Percentiles rank a stretch among this genome's conserved stretches.
Conservation (phyloP, 1,140 invertebrate species). For the Platorchestia sp. region DNA sequence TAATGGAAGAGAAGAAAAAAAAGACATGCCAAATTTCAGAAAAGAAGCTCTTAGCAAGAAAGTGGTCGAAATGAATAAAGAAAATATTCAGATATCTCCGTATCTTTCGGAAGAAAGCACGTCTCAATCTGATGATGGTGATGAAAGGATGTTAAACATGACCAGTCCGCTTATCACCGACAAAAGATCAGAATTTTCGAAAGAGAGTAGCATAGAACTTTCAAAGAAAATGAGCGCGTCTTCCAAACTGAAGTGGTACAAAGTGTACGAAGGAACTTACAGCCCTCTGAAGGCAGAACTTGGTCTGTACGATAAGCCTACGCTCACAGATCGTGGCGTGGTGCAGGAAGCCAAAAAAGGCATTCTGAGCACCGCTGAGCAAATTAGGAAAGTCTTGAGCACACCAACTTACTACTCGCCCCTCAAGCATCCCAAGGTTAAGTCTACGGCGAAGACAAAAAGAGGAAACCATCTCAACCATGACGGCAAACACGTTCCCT, state of each 20-base stretch:
- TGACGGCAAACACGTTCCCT: conserved; percentile 7
- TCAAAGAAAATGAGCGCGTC: conserved; percentile 20
- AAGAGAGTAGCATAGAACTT: background rate
- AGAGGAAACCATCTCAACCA: background rate
- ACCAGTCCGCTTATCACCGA: background rate
- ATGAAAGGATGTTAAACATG: background rate
- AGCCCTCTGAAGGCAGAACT: conserved; percentile 39
- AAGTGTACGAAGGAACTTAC: conserved; percentile 41
- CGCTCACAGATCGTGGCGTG: background rate
- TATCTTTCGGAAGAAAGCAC: background rate
- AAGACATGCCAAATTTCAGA: background rate
- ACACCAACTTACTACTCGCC: background rate
- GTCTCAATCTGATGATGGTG: background rate
- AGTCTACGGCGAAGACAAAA: background rate
- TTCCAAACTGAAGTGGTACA: conserved; percentile 30
- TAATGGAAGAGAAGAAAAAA: background rate
- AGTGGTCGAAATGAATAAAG: background rate
- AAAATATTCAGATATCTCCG: background rate
- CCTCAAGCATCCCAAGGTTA: background rate
- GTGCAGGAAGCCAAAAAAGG: conserved; percentile 33
- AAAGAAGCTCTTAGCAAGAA: background rate
- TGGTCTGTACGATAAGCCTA: conserved; percentile 17
- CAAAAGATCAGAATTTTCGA: background rate
- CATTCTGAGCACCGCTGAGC: conserved; percentile 31
- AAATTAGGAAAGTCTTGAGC: background rate